Evolutionary conservation across 1,140 invertebrate genomes (phyloP).

Genomic region (Anoplolepis gracilipes): DNA sequence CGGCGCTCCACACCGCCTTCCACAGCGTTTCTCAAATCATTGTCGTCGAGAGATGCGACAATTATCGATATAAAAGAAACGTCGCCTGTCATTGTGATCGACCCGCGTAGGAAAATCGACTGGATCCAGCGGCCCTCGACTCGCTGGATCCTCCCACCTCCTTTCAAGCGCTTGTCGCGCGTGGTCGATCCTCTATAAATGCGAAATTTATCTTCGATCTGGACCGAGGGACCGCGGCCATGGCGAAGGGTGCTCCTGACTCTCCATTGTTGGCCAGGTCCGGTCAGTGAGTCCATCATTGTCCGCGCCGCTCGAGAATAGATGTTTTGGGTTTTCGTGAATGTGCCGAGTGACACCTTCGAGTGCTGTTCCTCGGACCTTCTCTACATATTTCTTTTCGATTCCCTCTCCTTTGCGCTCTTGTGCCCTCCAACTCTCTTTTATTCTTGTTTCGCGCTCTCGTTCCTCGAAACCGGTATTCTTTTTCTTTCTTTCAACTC

Average conservation of each 20-base stretch:
- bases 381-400: slow-evolving; percentile 45
- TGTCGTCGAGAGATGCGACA: slow-evolving; percentile 54
- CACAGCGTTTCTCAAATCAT: slow-evolving; percentile 14
- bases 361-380: slow-evolving; percentile 49
- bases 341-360: slow-evolving; percentile 73
- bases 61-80: slow-evolving; percentile 54
- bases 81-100: slow-evolving; percentile 49
- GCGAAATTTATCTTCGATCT: slow-evolving; percentile 79
- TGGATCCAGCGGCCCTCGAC: background rate
- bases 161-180: slow-evolving; percentile 35
- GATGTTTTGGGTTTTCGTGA: slow-evolving; percentile 77
- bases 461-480: slow-evolving; percentile 19
- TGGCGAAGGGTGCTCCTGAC: slow-evolving; percentile 46
- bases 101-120: slow-evolving; percentile 46
- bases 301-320: slow-evolving; percentile 64
- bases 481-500: slow-evolving; percentile 45
- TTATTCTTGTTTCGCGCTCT: background rate
- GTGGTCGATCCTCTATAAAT: slow-evolving; percentile 69
- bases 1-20: slow-evolving; percentile 3
- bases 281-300: slow-evolving; percentile 71
- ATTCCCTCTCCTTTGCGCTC: background rate
- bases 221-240: slow-evolving; percentile 28
- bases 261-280: slow-evolving; percentile 60
- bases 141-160: slow-evolving; percentile 44
- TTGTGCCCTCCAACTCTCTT: background rate